A percentile compares a stretch with the other conserved stretches of the same genome.
These are phyloP conservation scores for Papio anubis DNA, from an alignment of 2,113 vertebrate genomes.

Conservation along the genomic window DNA sequence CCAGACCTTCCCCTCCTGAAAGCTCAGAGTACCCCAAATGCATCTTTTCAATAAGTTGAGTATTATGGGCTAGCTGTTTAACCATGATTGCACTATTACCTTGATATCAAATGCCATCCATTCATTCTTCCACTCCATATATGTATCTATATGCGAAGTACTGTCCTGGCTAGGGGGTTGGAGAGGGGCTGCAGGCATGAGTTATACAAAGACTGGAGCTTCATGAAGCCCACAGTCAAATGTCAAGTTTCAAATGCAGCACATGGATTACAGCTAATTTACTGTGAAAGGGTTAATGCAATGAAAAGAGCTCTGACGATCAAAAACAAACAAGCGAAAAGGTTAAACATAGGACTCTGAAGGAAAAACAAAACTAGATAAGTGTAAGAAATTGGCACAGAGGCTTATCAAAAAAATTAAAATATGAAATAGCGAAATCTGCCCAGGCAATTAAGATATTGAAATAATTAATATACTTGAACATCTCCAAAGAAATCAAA, in stretches of 20 bases:
- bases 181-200: too few species aligned
- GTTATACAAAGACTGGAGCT: too few species aligned
- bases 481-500: background rate
- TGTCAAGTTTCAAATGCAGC: background rate
- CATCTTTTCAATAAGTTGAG: background rate
- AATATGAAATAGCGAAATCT: background rate
- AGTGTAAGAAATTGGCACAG: background rate
- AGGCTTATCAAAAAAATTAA: constrained; percentile 7
- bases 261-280: background rate
- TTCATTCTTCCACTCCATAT: background rate
- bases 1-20: background rate
- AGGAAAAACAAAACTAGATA: background rate
- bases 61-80: background rate
- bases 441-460: background rate
- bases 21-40: background rate
- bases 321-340: background rate
- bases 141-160: background rate
- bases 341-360: background rate
- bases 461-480: background rate
- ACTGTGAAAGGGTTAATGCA: background rate
- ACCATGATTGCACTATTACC: background rate
- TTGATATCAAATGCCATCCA: background rate
- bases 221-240: background rate
- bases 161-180: background rate
- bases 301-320: background rate